Conservation (phyloP, 2,113 vertebrate genomes). For the Saguinus midas region DNA sequence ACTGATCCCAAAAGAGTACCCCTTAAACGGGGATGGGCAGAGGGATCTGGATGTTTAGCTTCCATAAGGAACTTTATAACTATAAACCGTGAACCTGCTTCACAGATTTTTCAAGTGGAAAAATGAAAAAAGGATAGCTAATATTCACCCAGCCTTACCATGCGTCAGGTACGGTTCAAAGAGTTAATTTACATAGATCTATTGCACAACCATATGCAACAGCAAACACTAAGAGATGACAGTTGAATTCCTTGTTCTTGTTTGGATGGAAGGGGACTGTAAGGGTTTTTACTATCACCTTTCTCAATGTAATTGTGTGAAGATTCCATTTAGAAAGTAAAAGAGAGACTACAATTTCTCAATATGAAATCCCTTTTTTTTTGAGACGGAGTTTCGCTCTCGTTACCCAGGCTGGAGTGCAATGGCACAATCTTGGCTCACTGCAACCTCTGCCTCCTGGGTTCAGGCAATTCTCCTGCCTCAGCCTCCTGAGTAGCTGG, state of each 20-base stretch:
- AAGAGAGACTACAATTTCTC: neutral
- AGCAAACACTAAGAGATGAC: neutral
- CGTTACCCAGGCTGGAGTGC: no score
- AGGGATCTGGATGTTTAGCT: neutral
- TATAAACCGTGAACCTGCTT: neutral
- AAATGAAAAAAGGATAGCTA: neutral
- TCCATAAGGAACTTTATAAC: neutral
- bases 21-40: neutral
- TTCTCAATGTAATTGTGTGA: neutral
- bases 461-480: no score
- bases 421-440: no score
- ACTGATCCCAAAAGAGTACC: neutral
- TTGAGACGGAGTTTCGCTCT: no score
- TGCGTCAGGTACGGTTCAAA: neutral
- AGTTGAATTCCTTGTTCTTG: neutral
- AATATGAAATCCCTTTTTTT: neutral
- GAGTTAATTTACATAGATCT: neutral
- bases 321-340: neutral
- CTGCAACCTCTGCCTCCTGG: no score
- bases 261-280: neutral
- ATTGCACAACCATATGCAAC: neutral
- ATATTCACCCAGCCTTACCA: neutral
- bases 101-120: neutral
- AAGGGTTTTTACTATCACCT: neutral
- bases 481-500: no score